A percentile compares a stretch with the other conserved stretches of the same genome.
Evolutionary conservation across 2,888 invertebrate genomes (phyloP).

Genomic region (Netelia fuscicornis): DNA sequence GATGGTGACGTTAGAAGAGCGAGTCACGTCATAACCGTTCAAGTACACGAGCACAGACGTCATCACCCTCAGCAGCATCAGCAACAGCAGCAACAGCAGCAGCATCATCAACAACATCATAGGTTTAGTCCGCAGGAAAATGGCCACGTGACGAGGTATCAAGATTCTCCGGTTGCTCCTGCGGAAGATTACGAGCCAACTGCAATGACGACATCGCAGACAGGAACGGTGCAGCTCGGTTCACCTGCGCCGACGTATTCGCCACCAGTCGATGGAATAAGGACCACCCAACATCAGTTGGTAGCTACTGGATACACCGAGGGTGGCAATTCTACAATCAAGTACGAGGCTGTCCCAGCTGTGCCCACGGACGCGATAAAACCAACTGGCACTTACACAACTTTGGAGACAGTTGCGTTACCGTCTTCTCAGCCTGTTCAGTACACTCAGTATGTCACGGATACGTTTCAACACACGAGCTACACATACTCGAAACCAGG

Average conservation of each 20-base stretch:
- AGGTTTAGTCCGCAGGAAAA: constrained; percentile 80
- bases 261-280: constrained; percentile 72
- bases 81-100: constrained; percentile 70
- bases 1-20: constrained; percentile 76
- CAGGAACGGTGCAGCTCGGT: constrained; percentile 84
- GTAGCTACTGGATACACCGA: constrained; percentile 77
- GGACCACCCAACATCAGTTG: constrained; percentile 79
- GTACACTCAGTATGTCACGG: constrained; percentile 81
- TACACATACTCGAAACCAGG: constrained; percentile 80
- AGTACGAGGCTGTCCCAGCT: constrained; percentile 82
- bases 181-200: constrained; percentile 78
- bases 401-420: constrained; percentile 88
- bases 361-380: constrained; percentile 81
- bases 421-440: constrained; percentile 83
- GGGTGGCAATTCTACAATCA: constrained; percentile 78
- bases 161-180: constrained; percentile 65
- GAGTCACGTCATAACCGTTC: constrained; percentile 75
- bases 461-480: constrained; percentile 78
- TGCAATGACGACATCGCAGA: constrained; percentile 83
- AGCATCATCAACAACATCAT: constrained; percentile 72
- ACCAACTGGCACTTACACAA: constrained; percentile 86
- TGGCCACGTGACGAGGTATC: constrained; percentile 69
- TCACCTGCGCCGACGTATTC: constrained; percentile 81
- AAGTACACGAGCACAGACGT: constrained; percentile 73
- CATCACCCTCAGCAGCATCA: constrained; percentile 55